Evolutionary conservation across 2,113 vertebrate species (phyloP).

Genomic region (Engraulis encrasicolus): DNA sequence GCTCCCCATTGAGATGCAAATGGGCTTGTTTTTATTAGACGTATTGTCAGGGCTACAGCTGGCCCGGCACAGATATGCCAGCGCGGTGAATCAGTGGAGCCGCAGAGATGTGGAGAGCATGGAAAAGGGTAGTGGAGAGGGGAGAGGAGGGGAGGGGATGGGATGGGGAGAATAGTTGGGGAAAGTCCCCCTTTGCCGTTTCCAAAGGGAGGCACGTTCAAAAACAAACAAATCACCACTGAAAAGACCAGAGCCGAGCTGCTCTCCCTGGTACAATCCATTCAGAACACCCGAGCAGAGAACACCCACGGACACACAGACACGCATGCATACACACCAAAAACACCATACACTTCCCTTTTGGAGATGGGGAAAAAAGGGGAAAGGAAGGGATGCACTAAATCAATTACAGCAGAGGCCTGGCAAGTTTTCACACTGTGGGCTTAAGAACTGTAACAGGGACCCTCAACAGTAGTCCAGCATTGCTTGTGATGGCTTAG

Average conservation of each 20-base stretch:
- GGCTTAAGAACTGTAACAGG: background rate
- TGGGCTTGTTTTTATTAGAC: conserved; percentile 72
- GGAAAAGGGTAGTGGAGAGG: conserved; percentile 43
- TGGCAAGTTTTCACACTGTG: background rate
- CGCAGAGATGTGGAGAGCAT: conserved; percentile 47
- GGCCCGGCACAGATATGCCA: conserved; percentile 75
- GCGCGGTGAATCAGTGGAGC: conserved; percentile 69
- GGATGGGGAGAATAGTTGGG: conserved; percentile 38
- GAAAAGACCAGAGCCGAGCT: conserved; percentile 35
- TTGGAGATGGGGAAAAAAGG: background rate
- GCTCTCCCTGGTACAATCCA: conserved; percentile 8
- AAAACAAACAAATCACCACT: conserved; percentile 43
- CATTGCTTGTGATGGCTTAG: conserved; percentile 63
- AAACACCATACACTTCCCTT: background rate
- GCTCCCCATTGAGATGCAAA: conserved; percentile 77
- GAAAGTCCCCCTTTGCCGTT: conserved; percentile 51
- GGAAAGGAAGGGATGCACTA: background rate
- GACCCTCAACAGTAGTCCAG: background rate
- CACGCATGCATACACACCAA: too few relatives aligned
- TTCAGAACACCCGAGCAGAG: conserved; percentile 2
- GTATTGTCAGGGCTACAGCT: conserved; percentile 82
- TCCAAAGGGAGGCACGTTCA: conserved; percentile 38
- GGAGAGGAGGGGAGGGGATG: background rate
- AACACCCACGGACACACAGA: background rate
- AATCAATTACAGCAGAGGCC: background rate